Base-by-base conservation (phyloP, 2,797 vertebrate species). In the Rhinophrynus dorsalis region DNA sequence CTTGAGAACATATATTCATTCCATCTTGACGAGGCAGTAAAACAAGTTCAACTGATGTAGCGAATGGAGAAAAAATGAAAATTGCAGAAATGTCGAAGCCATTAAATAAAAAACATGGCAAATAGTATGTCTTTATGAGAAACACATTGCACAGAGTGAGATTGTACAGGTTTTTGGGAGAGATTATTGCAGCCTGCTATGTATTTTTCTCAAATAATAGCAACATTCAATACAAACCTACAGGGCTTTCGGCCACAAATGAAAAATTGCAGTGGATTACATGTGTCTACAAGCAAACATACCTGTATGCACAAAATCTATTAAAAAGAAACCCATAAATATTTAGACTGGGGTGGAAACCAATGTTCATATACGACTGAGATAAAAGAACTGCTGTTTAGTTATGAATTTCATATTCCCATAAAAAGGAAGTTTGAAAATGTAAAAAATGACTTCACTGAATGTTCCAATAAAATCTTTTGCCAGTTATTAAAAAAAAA, bases 201-300 rank as follows among this genome's bases (percentile, higher is more conserved):
- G 35, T 51, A 52, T 72, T 72, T 65, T 35, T 30, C 11, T 32
- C 6, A 0, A 50, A 2, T 59, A 50, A 27, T 0, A 5, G 24
- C 11, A 67, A 73, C 30, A 45, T 1, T 6, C 23, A 30, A 27
- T 6, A 0, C 20, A 70, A 68, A 59, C 6, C 1, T 59, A 26
- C 33, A 20, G 69, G 69, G 54, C 58, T 65, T 65, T 58, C 2
- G 17, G 44, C 51, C 60, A 33, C 32, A 58, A 38, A 65, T 72
- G 69, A 72, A 65, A 58, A 65, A 72, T 65, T 58, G 69, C 44
- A 24, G 18, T 5, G 61, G 40, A 72, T 72, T 72, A 72, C 58
- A 72, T n/a, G 11, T 20, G 30, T 51, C 21, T 33, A 37, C 35
- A 8, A 51, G 54, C 44, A 50, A 21, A 72, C 40, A 38, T 33